Conservation (phyloP, 2,888 invertebrate genomes). For the Lasioglossum morio region DNA sequence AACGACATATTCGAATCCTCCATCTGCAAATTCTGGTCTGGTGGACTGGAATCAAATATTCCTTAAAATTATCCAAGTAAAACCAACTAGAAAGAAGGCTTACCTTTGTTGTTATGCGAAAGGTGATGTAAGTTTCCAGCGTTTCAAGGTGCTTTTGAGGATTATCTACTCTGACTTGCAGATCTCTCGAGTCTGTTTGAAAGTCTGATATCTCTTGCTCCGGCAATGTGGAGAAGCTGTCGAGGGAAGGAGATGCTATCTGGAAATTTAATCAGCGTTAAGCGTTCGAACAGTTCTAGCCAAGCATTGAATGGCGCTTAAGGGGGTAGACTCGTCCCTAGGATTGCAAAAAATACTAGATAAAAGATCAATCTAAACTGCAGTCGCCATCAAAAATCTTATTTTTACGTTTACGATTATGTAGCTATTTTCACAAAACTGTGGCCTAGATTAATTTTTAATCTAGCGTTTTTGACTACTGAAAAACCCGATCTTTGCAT, state of each 20-base stretch:
- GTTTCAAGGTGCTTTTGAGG: conserved; percentile 90
- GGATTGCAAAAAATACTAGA: too few relatives aligned
- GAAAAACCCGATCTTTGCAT: too few relatives aligned
- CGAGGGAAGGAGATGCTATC: conserved; percentile 87
- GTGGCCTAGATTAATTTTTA: too few relatives aligned
- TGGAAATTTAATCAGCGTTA: conserved; percentile 71
- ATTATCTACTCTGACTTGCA: conserved; percentile 89
- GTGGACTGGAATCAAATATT: conserved; percentile 84
- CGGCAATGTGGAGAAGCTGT: conserved; percentile 87
- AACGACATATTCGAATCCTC: conserved; percentile 87
- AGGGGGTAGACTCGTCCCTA: too few relatives aligned
- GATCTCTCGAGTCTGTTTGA: conserved; percentile 86
- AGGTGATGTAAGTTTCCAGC: conserved; percentile 90
- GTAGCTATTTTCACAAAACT: too few relatives aligned
- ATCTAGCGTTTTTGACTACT: too few relatives aligned
- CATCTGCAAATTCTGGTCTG: conserved; percentile 87
- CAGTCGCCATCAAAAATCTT: too few relatives aligned
- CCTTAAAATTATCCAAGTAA: not conserved
- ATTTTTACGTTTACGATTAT: too few relatives aligned
- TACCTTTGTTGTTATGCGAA: conserved; percentile 89
- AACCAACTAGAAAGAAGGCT: conserved; percentile 28
- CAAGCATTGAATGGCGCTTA: too few relatives aligned
- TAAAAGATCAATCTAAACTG: too few relatives aligned
- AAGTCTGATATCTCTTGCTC: conserved; percentile 87
- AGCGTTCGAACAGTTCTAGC: not conserved